phyloP scores from a whole-genome alignment of 1,140 invertebrate genomes.

The Tribolium madens region DNA sequence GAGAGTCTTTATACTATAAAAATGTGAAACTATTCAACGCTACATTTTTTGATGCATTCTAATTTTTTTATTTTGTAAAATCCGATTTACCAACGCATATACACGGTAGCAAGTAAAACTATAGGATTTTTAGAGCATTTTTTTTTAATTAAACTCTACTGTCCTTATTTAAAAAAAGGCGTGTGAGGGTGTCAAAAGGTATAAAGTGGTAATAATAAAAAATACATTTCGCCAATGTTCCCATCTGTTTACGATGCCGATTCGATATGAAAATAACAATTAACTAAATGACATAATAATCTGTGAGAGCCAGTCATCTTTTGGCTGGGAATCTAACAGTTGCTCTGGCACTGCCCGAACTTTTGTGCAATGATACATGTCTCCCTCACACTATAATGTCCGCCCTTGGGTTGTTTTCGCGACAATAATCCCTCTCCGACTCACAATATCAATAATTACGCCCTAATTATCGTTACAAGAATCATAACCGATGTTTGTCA shows the following conservation, averaged over 20 bases:
- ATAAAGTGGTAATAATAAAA: not conserved
- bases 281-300: conserved; percentile 38
- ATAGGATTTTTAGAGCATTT: too few relatives aligned
- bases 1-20: too few relatives aligned
- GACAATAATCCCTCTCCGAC: conserved; percentile 28
- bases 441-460: conserved; percentile 49
- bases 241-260: not conserved
- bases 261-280: conserved; percentile 33
- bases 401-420: conserved; percentile 34
- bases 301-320: conserved; percentile 35
- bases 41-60: too few relatives aligned
- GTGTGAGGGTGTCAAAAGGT: too few relatives aligned
- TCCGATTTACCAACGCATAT: too few relatives aligned
- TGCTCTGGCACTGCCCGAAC: not conserved
- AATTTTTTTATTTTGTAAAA: too few relatives aligned
- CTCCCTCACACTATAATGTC: conserved; percentile 4
- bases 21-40: too few relatives aligned
- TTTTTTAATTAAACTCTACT: too few relatives aligned
- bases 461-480: conserved; percentile 47
- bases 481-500: conserved; percentile 54
- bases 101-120: too few relatives aligned
- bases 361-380: conserved; percentile 8
- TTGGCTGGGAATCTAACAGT: conserved; percentile 10
- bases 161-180: too few relatives aligned
- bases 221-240: not conserved